A percentile compares a stretch with the other conserved stretches of the same genome.
These are phyloP conservation scores for Apotomis capreana DNA, from an alignment of 2,888 invertebrate genomes.

Conservation along the genomic window DNA sequence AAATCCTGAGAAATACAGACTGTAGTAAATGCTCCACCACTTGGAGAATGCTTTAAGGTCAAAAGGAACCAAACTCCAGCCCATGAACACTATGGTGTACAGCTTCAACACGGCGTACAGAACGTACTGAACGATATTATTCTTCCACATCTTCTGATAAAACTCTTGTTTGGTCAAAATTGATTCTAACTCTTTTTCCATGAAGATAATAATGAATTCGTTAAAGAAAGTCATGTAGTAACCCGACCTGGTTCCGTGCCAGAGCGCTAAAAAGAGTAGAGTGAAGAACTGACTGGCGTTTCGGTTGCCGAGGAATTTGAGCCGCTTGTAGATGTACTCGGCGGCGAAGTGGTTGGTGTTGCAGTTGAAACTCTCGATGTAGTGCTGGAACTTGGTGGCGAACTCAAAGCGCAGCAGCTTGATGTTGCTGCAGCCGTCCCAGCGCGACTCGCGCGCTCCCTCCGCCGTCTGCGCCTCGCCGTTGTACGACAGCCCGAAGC, in stretches of 20 bases:
- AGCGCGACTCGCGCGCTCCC: constrained; percentile 68
- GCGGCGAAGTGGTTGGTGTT: constrained; percentile 98
- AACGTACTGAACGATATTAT: constrained; percentile 64
- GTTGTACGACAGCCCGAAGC: constrained; percentile 92
- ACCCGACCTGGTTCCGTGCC: constrained; percentile 98
- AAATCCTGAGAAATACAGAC: constrained; percentile 88
- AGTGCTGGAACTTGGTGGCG: constrained; percentile 92
- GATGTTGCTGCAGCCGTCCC: constrained; percentile 97
- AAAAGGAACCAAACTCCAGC: constrained; percentile 91
- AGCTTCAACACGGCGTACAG: constrained; percentile 85
- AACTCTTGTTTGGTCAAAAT: constrained; percentile 80
- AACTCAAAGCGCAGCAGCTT: constrained; percentile 91
- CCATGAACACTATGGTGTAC: constrained; percentile 92
- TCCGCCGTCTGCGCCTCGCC: constrained; percentile 85
- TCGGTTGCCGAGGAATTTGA: constrained; percentile 94
- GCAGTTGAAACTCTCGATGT: constrained; percentile 96
- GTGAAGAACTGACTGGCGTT: constrained; percentile 92
- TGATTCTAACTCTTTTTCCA: constrained; percentile 89
- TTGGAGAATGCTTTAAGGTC: constrained; percentile 86
- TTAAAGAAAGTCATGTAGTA: constrained; percentile 96
- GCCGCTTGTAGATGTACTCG: constrained; percentile 96
- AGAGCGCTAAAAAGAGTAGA: constrained; percentile 93
- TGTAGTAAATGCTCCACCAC: constrained; percentile 86
- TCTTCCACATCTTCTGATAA: constrained; percentile 74
- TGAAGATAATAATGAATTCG: constrained; percentile 93